These are phyloP conservation scores for Phymatocera aterrima DNA, from an alignment of 2,888 invertebrate species.

Conservation along the genomic window DNA sequence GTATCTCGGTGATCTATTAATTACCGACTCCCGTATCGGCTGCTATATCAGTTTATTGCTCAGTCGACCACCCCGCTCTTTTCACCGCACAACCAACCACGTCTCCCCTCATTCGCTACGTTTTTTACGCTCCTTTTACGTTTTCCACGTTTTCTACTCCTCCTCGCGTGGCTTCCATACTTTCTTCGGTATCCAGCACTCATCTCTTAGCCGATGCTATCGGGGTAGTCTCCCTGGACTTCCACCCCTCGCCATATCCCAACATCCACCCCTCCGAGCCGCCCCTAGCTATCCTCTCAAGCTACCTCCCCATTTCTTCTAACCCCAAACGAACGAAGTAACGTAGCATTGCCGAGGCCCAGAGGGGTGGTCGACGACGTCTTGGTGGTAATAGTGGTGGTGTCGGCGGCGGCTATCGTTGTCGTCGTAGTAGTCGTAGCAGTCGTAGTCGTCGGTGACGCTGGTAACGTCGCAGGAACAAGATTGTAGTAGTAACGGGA, in stretches of 20 bases:
- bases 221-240: constrained; percentile 45
- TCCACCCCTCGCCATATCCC: constrained; percentile 33
- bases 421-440: background rate
- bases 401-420: background rate
- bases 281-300: constrained; percentile 32
- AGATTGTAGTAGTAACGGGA: constrained; percentile 45
- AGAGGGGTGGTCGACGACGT: constrained; percentile 55
- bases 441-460: constrained; percentile 20
- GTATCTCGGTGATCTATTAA: constrained; percentile 37
- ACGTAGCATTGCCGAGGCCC: constrained; percentile 61
- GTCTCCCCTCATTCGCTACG: constrained; percentile 45
- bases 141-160: constrained; percentile 8
- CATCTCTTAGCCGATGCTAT: constrained; percentile 46
- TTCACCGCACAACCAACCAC: constrained; percentile 33
- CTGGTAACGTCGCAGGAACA: constrained; percentile 22
- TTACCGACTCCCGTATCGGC: constrained; percentile 15
- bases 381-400: constrained; percentile 34
- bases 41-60: constrained; percentile 29
- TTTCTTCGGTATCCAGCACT: constrained; percentile 45
- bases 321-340: constrained; percentile 60
- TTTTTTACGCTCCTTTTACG: background rate
- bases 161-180: constrained; percentile 39
- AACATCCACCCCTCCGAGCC: constrained; percentile 26
- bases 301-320: constrained; percentile 40
- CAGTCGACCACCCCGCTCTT: background rate